These are phyloP conservation scores for Hipposideros larvatus DNA, from an alignment of 2,797 vertebrate species.

Conservation along the genomic window DNA sequence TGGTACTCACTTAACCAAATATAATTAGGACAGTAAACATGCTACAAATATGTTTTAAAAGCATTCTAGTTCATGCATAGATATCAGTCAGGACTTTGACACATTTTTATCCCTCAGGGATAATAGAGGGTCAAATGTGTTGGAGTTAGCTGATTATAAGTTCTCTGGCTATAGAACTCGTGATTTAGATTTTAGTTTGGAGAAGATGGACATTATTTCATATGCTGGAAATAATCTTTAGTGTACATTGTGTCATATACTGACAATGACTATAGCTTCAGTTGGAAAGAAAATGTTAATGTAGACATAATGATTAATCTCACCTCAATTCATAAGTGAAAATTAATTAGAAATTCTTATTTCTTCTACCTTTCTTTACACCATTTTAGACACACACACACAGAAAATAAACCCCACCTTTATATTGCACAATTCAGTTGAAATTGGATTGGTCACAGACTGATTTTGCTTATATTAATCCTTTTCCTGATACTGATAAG, in stretches of 20 bases:
- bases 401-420: slow-evolving; percentile 61
- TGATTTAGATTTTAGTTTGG: not conserved
- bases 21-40: not conserved
- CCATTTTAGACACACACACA: not conserved
- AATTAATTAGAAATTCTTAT: not conserved
- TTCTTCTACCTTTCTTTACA: not conserved
- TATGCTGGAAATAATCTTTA: not conserved
- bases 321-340: not conserved
- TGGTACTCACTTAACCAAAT: not conserved
- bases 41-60: not conserved
- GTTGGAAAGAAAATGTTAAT: not conserved
- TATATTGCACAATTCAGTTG: slow-evolving; percentile 26
- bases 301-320: not conserved
- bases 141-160: not conserved
- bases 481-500: slow-evolving; percentile 56
- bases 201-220: not conserved
- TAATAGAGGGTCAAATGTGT: not conserved
- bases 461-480: slow-evolving; percentile 60
- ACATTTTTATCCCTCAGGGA: slow-evolving; percentile 10
- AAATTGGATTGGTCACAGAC: slow-evolving; percentile 67
- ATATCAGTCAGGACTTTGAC: not conserved
- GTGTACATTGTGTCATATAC: not conserved
- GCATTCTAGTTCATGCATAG: not conserved
- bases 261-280: not conserved
- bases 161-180: not conserved